Percentiles rank a stretch among this genome's conserved stretches.
Evolutionary conservation across 2,113 vertebrate species (phyloP).

Genomic region (Crotalus tigris): DNA sequence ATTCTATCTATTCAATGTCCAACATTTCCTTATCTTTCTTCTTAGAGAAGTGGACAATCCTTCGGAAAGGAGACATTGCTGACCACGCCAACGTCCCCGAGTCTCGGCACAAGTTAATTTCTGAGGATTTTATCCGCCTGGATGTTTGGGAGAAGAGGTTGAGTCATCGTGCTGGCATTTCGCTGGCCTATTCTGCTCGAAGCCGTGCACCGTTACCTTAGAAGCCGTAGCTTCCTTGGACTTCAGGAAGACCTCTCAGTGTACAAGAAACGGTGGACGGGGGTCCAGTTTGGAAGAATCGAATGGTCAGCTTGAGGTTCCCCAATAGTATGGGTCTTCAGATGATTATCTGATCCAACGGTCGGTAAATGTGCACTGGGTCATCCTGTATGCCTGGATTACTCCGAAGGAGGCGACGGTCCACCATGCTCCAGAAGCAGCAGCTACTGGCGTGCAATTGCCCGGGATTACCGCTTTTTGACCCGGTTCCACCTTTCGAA

Average conservation of each 20-base stretch:
- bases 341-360: constrained; percentile 74
- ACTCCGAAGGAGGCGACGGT: constrained; percentile 50
- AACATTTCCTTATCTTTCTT: constrained; percentile 24
- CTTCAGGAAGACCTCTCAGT: constrained; percentile 74
- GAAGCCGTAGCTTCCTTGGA: constrained; percentile 80
- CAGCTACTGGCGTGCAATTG: constrained; percentile 64
- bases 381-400: constrained; percentile 82
- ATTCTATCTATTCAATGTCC: not conserved
- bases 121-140: constrained; percentile 78
- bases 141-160: constrained; percentile 75
- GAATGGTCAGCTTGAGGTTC: constrained; percentile 74
- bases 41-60: constrained; percentile 59
- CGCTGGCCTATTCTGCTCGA: constrained; percentile 80
- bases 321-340: constrained; percentile 80
- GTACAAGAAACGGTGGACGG: constrained; percentile 82
- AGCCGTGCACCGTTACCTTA: constrained; percentile 77
- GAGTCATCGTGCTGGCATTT: constrained; percentile 72
- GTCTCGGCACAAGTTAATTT: constrained; percentile 37
- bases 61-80: constrained; percentile 66
- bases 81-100: constrained; percentile 60
- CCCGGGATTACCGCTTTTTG: constrained; percentile 74
- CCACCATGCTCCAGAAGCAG: constrained; percentile 40
- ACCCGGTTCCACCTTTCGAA: constrained; percentile 70
- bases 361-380: constrained; percentile 72
- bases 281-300: constrained; percentile 64